phyloP scores from a whole-genome alignment of 2,797 vertebrate species.

The Cheirogaleus major region DNA sequence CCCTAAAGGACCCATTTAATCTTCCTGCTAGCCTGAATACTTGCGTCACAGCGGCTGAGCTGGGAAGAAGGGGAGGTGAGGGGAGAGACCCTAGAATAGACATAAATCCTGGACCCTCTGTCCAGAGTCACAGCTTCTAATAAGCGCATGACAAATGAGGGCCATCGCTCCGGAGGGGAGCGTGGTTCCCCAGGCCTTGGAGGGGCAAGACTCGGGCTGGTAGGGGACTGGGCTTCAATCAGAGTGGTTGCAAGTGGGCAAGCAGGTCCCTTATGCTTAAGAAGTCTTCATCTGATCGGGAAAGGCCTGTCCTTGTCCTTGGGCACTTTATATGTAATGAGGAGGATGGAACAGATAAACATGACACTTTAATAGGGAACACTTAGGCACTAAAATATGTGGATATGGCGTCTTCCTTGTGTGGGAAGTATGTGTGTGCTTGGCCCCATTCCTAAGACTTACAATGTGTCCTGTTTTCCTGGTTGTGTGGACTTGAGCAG shows the following conservation, averaged over 20 bases:
- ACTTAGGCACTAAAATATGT: not conserved
- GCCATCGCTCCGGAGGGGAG: not conserved
- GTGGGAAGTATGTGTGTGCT: not conserved
- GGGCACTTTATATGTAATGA: not conserved
- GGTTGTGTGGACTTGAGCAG: not conserved
- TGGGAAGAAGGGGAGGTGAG: slow-evolving; percentile 73
- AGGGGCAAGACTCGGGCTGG: not conserved
- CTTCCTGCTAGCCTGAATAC: slow-evolving; percentile 62
- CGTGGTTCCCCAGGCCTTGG: not conserved
- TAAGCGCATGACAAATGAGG: not conserved
- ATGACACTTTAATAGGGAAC: rapidly evolving
- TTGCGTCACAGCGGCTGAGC: slow-evolving; percentile 59
- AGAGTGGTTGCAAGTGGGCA: too few relatives aligned
- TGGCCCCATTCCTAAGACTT: not conserved
- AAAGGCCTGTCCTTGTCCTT: not conserved
- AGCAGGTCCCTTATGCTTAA: not conserved
- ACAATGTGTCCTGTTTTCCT: not conserved
- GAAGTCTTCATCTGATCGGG: not conserved
- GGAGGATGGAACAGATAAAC: not conserved
- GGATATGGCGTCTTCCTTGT: not conserved
- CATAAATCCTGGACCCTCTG: slow-evolving; percentile 64
- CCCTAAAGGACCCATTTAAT: slow-evolving; percentile 70
- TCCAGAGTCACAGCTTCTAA: not conserved
- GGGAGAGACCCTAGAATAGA: slow-evolving; percentile 78
- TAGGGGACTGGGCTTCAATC: not conserved